phyloP scores from a whole-genome alignment of 2,888 invertebrate genomes.

The Hyalella azteca region DNA sequence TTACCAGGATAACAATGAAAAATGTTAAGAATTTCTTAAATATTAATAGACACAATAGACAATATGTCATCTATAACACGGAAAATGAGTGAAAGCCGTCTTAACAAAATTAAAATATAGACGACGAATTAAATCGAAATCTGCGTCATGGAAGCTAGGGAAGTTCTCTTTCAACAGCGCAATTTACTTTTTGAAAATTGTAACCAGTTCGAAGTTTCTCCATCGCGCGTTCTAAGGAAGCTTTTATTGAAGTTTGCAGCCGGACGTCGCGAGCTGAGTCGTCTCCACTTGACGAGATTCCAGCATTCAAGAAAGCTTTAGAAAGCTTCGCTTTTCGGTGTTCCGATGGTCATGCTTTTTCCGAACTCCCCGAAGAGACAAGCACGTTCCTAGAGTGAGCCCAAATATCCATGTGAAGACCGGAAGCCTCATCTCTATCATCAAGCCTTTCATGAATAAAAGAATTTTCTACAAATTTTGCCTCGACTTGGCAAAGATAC shows the following conservation, averaged over 20 bases:
- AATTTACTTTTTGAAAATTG: too few relatives aligned
- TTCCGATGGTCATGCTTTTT: slow-evolving; percentile 20
- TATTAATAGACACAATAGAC: too few relatives aligned
- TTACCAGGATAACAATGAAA: too few relatives aligned
- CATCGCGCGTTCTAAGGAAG: neutral
- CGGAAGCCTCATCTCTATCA: too few relatives aligned
- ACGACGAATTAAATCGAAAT: neutral
- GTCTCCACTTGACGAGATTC: slow-evolving; percentile 20
- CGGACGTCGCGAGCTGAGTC: neutral
- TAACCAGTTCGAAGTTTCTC: neutral
- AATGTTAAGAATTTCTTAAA: too few relatives aligned
- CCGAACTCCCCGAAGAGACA: neutral
- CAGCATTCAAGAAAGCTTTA: neutral
- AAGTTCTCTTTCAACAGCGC: too few relatives aligned
- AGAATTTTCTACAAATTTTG: slow-evolving; percentile 11
- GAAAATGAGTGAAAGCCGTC: too few relatives aligned
- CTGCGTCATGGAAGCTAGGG: neutral
- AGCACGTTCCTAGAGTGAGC: neutral
- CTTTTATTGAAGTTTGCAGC: slow-evolving; percentile 7
- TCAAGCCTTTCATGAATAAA: neutral
- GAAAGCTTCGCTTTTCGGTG: slow-evolving; percentile 1
- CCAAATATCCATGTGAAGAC: neutral
- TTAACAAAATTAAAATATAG: neutral
- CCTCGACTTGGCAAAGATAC: slow-evolving; percentile 1
- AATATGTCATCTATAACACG: too few relatives aligned